Percentiles rank a stretch among this genome's conserved stretches.
These are phyloP conservation scores for Drosophila austrosaltans DNA, from an alignment of 2,888 invertebrate genomes.

Conservation along the genomic window DNA sequence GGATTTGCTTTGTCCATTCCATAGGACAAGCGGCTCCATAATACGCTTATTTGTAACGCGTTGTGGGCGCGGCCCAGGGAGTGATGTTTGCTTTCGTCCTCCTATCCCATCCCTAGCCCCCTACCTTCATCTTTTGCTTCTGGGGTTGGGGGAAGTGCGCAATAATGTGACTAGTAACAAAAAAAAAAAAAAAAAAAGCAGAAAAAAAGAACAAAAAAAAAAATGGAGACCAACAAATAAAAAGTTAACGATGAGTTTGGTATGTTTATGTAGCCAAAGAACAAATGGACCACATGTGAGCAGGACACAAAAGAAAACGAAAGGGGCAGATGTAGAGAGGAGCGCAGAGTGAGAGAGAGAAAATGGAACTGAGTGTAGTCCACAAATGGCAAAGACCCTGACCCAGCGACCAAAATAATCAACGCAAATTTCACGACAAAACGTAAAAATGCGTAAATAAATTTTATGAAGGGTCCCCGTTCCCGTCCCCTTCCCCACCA, in stretches of 20 bases:
- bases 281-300: slow-evolving; percentile 71
- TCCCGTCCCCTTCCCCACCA: slow-evolving; percentile 4
- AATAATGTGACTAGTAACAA: slow-evolving; percentile 71
- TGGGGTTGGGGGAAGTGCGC: slow-evolving; percentile 41
- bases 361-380: slow-evolving; percentile 11
- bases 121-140: neutral
- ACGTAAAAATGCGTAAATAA: slow-evolving; percentile 79
- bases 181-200: slow-evolving; percentile 24
- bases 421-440: slow-evolving; percentile 76
- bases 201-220: slow-evolving; percentile 4
- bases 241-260: slow-evolving; percentile 80
- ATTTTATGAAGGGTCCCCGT: slow-evolving; percentile 55
- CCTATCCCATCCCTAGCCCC: neutral
- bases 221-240: slow-evolving; percentile 73
- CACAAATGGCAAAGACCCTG: slow-evolving; percentile 37
- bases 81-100: slow-evolving; percentile 14
- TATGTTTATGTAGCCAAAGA: slow-evolving; percentile 74
- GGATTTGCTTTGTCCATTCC: slow-evolving; percentile 78
- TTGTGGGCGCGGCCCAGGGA: slow-evolving; percentile 61
- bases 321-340: neutral
- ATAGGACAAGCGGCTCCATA: slow-evolving; percentile 73
- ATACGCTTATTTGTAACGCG: slow-evolving; percentile 79
- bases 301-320: slow-evolving; percentile 15
- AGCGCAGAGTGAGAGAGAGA: slow-evolving; percentile 22
- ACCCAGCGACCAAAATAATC: slow-evolving; percentile 66